These are phyloP conservation scores for Pipistrellus kuhlii DNA, from an alignment of 2,797 vertebrate genomes.

Conservation along the genomic window DNA sequence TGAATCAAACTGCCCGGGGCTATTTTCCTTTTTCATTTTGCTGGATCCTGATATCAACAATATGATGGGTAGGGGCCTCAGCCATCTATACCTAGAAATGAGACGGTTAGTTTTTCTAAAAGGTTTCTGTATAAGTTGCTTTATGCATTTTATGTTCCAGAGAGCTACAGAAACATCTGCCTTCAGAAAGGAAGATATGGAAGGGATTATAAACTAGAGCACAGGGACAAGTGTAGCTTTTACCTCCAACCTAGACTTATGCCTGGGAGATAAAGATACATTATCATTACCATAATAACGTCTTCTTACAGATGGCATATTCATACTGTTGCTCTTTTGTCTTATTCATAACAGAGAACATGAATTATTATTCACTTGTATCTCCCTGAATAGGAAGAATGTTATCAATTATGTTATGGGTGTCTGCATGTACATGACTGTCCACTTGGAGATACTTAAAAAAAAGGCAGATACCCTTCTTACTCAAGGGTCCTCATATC, in stretches of 20 bases:
- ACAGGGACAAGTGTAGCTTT: not conserved
- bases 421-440: constrained; percentile 77
- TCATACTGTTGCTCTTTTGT: constrained; percentile 61
- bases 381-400: constrained; percentile 76
- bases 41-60: not conserved
- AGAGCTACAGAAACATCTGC: not conserved
- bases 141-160: constrained; percentile 31
- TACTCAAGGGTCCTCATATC: constrained; percentile 89
- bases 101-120: not conserved
- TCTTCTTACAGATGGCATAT: constrained; percentile 23
- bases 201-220: constrained; percentile 13
- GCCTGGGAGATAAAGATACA: constrained; percentile 29
- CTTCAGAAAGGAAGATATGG: constrained; percentile 18
- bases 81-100: not conserved
- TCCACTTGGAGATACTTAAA: constrained; percentile 84
- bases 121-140: not conserved
- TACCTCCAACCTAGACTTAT: constrained; percentile 40
- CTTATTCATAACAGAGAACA: constrained; percentile 75
- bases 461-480: constrained; percentile 85
- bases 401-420: constrained; percentile 76
- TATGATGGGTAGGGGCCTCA: not conserved
- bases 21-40: not conserved
- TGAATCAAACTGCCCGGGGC: too few relatives aligned
- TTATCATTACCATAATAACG: constrained; percentile 49
- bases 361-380: constrained; percentile 71